Percentiles rank a stretch among this genome's conserved stretches.
phyloP scores from a whole-genome alignment of 1,140 invertebrate species.

The Pogonomyrmex californicus region DNA sequence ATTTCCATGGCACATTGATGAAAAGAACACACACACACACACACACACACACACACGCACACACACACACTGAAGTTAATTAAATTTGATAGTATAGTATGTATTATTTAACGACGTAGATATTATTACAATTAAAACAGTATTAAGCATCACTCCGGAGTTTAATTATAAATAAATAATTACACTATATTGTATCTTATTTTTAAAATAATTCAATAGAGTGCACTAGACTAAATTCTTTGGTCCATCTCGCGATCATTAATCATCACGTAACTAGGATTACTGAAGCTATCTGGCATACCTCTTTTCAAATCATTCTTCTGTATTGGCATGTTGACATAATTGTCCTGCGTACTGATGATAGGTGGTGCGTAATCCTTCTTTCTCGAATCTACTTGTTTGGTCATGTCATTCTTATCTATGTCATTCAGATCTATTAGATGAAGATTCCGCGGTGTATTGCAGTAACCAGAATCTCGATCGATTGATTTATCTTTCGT shows the following conservation, averaged over 20 bases:
- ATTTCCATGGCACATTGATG: conserved; percentile 31
- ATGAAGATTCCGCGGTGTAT: conserved; percentile 78
- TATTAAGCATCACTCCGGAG: not conserved
- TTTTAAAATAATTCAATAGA: not conserved
- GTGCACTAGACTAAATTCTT: conserved; percentile 28
- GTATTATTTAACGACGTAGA: not conserved
- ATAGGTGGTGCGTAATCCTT: conserved; percentile 76
- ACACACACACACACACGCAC: no score
- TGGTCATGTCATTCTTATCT: conserved; percentile 8
- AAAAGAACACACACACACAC: not conserved
- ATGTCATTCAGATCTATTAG: conserved; percentile 75
- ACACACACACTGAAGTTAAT: not conserved
- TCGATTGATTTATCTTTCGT: conserved; percentile 34
- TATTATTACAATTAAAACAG: not conserved
- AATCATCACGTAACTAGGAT: conserved; percentile 85
- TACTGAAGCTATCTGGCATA: conserved; percentile 83
- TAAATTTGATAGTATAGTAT: not conserved
- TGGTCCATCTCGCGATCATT: conserved; percentile 58
- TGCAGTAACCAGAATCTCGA: conserved; percentile 82
- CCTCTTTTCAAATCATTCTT: conserved; percentile 87
- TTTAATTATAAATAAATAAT: not conserved
- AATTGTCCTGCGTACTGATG: conserved; percentile 87
- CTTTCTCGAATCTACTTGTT: conserved; percentile 17
- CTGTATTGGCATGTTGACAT: conserved; percentile 88
- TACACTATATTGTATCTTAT: not conserved